Evolutionary conservation across 2,888 invertebrate species (phyloP), one percentile per base, ranked within the genome.

Genomic region (Itoplectis maculator): DNA sequence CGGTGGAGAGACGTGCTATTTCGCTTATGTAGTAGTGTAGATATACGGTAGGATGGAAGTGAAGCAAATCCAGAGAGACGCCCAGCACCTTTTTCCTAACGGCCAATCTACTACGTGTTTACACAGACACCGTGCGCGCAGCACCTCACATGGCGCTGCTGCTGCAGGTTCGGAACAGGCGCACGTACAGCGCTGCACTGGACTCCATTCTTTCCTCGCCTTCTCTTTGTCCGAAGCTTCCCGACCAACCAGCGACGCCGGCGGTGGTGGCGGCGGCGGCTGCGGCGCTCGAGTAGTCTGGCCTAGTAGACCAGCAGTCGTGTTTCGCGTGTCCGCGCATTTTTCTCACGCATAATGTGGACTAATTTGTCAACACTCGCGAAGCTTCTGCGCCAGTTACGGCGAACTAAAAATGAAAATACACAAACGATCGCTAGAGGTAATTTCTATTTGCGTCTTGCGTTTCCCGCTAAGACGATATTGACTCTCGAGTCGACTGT

Each of bases 51-150:
- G 72, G 49, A 72, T 76, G 66, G 65, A 76, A 72, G 76, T 81
- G 59, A 49, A 76, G 72, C 76, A 20, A 76, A 83, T 80, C 20
- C 72, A 70, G 70, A 74, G 77, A 83, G 77, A 81, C 84, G 84
- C 79, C 72, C 78, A 77, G 47, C 83, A 78, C 45, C 66, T 79
- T 40, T 65, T 18, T 51, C 59, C 40, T 29, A 45, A n/a, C 35
- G 45, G 49, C 56, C 42, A 18, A 37, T 47, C 76, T 51, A 70
- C 61, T 75, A 65, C 40, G 15, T 45, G 51, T 63, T 20, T 35
- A 51, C 61, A 37, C 63, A 54, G 9, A 68, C 63, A 11, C 56
- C 35, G 18, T 47, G 15, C 59, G 68, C n/a, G 37, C 37, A 35
- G 40, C 51, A 51, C 49, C 29, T 3, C 29, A 29, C 29, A n/a